These are phyloP conservation scores for Galemys pyrenaicus DNA, from an alignment of 2,113 vertebrate species.

Conservation along the genomic window DNA sequence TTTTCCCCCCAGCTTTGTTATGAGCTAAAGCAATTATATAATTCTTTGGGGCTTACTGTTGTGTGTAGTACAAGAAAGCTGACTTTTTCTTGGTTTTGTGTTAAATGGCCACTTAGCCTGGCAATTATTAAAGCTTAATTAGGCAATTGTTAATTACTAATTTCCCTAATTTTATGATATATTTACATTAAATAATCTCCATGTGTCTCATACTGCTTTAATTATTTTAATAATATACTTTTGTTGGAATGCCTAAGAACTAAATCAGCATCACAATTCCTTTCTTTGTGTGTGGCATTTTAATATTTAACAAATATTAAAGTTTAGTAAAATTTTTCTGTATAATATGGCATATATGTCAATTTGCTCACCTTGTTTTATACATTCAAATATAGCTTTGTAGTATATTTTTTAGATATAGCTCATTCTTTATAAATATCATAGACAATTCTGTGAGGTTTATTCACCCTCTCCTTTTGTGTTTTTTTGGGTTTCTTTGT, in stretches of 20 bases:
- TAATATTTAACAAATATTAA: constrained; percentile 44
- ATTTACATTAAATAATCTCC: constrained; percentile 17
- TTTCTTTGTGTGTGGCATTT: background rate
- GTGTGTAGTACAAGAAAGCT: background rate
- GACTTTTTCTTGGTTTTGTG: background rate
- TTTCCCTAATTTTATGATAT: background rate
- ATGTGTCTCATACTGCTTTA: background rate
- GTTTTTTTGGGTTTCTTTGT: background rate
- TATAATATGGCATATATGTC: background rate
- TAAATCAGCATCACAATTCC: background rate
- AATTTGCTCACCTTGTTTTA: constrained; percentile 5
- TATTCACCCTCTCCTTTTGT: background rate
- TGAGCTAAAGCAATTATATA: constrained; percentile 54
- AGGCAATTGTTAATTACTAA: background rate
- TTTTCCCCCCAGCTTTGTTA: constrained; percentile 2
- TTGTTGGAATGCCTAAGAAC: background rate
- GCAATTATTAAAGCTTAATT: constrained; percentile 22
- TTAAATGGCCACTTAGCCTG: background rate
- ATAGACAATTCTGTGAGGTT: background rate
- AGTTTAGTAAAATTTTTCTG: background rate
- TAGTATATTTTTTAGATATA: background rate
- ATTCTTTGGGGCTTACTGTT: background rate
- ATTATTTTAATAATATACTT: constrained; percentile 11
- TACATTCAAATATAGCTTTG: background rate
- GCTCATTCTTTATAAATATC: constrained; percentile 23